A percentile compares a stretch with the other conserved stretches of the same genome.
These are phyloP conservation scores for Chrysochloris asiatica DNA, from an alignment of 2,113 vertebrate species.

Conservation along the genomic window DNA sequence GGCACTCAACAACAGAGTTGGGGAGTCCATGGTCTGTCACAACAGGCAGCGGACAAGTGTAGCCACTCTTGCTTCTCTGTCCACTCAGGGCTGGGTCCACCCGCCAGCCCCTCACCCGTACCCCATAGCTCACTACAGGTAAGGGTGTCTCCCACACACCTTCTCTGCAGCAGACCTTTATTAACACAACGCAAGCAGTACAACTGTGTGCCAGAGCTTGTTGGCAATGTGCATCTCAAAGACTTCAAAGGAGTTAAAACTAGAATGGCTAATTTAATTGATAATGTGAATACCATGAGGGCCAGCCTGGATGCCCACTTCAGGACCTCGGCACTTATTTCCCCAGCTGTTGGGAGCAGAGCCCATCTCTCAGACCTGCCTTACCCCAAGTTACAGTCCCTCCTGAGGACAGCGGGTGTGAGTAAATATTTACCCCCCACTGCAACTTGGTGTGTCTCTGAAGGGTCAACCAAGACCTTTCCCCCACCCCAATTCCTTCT, in stretches of 20 bases:
- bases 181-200: too few relatives aligned
- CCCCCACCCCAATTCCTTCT: background rate
- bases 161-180: background rate
- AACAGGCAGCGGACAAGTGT: rapidly evolving
- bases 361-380: background rate
- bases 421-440: background rate
- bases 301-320: background rate
- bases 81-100: rapidly evolving
- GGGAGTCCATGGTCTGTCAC: background rate
- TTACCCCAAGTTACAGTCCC: too few relatives aligned
- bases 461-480: background rate
- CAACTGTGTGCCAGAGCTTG: background rate
- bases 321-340: background rate
- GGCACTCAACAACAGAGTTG: too few relatives aligned
- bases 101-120: too few relatives aligned
- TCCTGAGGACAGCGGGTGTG: background rate
- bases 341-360: background rate
- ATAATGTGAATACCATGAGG: background rate
- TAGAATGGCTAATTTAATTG: background rate
- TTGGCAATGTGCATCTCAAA: background rate
- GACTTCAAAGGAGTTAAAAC: background rate
- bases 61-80: background rate
- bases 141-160: rapidly evolving
- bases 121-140: background rate
- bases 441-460: background rate